Evolutionary conservation across 1,140 invertebrate species (phyloP).

Genomic region (Lethocerus indicus): DNA sequence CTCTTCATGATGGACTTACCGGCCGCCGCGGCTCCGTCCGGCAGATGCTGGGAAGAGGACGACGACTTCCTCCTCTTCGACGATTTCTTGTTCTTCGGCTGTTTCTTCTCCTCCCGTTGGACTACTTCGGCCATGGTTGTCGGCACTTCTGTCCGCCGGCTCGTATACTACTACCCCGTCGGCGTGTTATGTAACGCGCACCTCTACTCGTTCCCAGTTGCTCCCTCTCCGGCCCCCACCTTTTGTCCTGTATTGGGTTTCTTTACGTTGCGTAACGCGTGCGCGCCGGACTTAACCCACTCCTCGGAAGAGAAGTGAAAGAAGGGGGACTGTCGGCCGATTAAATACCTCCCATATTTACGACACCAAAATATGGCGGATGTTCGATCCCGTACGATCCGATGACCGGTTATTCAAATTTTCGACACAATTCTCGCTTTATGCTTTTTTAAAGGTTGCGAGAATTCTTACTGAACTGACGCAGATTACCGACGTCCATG

Average conservation of each 20-base stretch:
- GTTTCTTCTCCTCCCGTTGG: background rate
- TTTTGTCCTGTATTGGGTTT: too few relatives aligned
- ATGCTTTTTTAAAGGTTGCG: too few relatives aligned
- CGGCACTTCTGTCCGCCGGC: background rate
- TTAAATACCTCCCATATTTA: too few relatives aligned
- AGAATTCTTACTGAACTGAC: too few relatives aligned
- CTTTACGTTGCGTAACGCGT: background rate
- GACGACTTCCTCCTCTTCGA: background rate
- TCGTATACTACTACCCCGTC: background rate
- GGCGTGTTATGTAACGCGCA: background rate
- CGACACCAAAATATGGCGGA: too few relatives aligned
- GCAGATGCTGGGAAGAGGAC: background rate
- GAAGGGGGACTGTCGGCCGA: too few relatives aligned
- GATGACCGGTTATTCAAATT: too few relatives aligned
- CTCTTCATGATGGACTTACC: too few relatives aligned
- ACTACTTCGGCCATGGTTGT: background rate
- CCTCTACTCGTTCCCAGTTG: background rate
- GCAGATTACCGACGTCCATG: too few relatives aligned
- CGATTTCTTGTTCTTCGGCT: background rate
- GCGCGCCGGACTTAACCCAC: slow-evolving; percentile 3
- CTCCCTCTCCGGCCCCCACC: background rate
- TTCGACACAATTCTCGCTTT: too few relatives aligned
- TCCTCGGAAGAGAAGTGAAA: too few relatives aligned
- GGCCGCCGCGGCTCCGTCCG: background rate
- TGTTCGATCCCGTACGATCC: too few relatives aligned